Evolutionary conservation across 2,797 vertebrate species (phyloP), one percentile per base, ranked within the genome.

Genomic region (Gambusia yucatana): DNA sequence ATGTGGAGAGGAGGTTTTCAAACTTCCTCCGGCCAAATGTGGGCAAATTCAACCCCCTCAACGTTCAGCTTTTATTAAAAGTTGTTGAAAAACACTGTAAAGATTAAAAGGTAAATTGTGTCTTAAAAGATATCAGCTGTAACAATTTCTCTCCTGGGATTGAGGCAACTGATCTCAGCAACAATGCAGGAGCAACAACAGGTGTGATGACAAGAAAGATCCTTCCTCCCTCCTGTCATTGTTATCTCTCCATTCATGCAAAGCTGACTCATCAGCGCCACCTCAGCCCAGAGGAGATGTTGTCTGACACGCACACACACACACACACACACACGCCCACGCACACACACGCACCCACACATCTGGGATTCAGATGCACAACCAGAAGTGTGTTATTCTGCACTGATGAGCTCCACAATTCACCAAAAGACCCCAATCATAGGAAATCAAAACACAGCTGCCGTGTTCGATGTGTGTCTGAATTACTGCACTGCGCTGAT

Each of bases 381-480:
- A 76, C 71, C 79, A 39, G 22, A 67, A 85, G 75, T 80, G 85
- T 81, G 88, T 79, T 88, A 75, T 78, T 82, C 84, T 84, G 72
- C 50, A 20, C 47, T 77, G 84, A 89, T 88, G 79, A 89, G 77
- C 71, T 82, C 78, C 76, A 73, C 80, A 86, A 90, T 84, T 91
- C 88, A 90, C 81, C 85, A 85, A 91, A 85, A 89, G 83, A 87
- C 83, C 87, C 78, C 80, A 88, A 93, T 91, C 84, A 85, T 36
- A 73, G 59, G n/a, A 74, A 86, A 93, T 88, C 84, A 91, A 87
- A 92, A 89, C 89, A 90, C 92, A 93, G 92, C 92, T 93, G 93
- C 87, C 83, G 67, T 76, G 71, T 80, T 80, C 39, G 73, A 82
- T 83, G 82, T 77, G 81, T 14, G 0, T 67, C 4, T 76, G 84